Conservation (phyloP, 2,797 vertebrate genomes). For the Silurus lanzhouensis region DNA sequence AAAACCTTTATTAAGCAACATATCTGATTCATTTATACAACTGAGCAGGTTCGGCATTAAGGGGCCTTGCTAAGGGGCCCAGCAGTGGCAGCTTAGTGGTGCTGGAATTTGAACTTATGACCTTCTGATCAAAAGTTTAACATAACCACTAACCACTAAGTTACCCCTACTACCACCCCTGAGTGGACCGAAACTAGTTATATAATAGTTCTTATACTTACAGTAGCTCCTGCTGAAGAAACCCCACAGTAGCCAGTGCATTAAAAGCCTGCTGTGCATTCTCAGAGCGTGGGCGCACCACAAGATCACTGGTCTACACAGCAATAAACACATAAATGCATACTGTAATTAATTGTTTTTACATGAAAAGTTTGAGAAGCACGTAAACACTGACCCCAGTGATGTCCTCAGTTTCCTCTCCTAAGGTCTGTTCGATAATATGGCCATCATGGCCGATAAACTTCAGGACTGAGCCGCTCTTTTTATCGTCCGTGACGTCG, state of each 20-base stretch:
- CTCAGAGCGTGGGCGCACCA: constrained; percentile 58
- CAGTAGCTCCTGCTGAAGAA: constrained; percentile 78
- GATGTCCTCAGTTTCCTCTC: constrained; percentile 56
- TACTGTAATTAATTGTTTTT: background rate
- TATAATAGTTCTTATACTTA: constrained; percentile 65
- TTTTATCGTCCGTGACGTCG: constrained; percentile 31
- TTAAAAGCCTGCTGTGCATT: constrained; percentile 72
- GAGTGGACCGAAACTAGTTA: background rate
- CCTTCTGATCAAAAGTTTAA: too few species aligned
- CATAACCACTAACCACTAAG: too few species aligned
- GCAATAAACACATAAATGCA: background rate
- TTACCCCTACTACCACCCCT: too few species aligned
- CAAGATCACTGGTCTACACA: constrained; percentile 61
- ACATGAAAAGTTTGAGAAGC: background rate
- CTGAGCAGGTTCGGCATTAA: too few species aligned
- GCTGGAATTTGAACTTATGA: too few species aligned
- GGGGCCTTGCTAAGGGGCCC: too few species aligned
- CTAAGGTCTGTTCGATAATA: constrained; percentile 69
- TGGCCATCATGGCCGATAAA: constrained; percentile 76
- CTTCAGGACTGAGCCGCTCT: constrained; percentile 63
- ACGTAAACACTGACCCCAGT: constrained; percentile 60
- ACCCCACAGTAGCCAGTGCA: constrained; percentile 68
- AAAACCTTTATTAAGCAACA: background rate
- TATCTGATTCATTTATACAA: too few species aligned
- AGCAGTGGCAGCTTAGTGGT: too few species aligned